Conservation (phyloP, 2,797 vertebrate genomes). For the Xerus rutilus region DNA sequence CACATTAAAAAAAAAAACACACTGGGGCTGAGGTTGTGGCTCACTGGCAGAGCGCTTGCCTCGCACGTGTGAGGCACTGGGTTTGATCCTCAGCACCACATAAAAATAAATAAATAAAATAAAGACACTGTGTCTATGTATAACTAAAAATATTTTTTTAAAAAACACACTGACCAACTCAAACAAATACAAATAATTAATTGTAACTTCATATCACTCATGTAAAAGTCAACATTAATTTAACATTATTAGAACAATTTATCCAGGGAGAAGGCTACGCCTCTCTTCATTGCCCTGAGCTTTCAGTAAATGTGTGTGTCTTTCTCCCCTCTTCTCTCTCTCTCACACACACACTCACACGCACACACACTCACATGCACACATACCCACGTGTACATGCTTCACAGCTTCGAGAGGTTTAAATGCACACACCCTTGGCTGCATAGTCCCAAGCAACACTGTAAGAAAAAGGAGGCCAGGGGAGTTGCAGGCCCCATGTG, state of each 20-base stretch:
- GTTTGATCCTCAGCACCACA: too few species aligned
- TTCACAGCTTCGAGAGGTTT: neutral
- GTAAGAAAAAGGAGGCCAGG: neutral
- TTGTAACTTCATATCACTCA: neutral
- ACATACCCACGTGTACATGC: neutral
- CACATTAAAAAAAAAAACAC: neutral
- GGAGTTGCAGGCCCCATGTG: neutral
- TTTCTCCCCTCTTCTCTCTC: too few species aligned
- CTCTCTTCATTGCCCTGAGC: neutral
- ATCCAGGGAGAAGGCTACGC: neutral
- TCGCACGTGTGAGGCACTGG: too few species aligned
- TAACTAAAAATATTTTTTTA: too few species aligned
- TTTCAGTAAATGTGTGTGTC: neutral
- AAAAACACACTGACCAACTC: neutral
- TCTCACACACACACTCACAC: too few species aligned
- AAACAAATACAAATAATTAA: neutral
- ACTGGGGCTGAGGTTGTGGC: too few species aligned
- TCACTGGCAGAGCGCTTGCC: too few species aligned
- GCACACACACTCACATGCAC: too few species aligned
- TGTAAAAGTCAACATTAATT: neutral
- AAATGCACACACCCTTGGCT: neutral
- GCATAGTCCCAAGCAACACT: neutral
- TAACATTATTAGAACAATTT: neutral
- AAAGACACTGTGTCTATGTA: too few species aligned
- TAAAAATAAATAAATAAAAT: too few species aligned